Conservation (phyloP, 2,797 vertebrate genomes). For the Orientallactaga sibirica region DNA sequence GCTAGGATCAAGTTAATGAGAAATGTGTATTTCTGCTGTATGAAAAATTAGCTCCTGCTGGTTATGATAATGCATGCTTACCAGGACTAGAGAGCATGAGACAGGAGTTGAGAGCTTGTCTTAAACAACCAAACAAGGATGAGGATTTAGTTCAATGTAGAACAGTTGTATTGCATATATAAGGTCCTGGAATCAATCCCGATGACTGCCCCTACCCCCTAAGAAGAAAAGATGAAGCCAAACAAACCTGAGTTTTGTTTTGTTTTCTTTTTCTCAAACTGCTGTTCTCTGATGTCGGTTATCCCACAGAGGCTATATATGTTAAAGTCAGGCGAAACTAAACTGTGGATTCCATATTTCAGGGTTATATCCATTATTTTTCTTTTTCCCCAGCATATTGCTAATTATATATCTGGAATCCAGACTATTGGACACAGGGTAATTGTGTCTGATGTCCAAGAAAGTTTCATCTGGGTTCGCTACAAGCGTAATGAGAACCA, state of each 20-base stretch:
- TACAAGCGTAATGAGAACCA: constrained; percentile 99
- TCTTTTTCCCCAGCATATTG: constrained; percentile 92
- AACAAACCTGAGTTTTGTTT: neutral
- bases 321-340: neutral
- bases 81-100: neutral
- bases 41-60: neutral
- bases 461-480: constrained; percentile 99
- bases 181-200: neutral
- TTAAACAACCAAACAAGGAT: neutral
- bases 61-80: neutral
- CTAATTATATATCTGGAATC: constrained; percentile 97
- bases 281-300: neutral
- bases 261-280: neutral
- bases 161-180: neutral
- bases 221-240: neutral
- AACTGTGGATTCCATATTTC: constrained; percentile 12
- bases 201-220: no score
- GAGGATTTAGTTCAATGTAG: neutral
- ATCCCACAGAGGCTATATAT: neutral
- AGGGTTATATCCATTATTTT: neutral
- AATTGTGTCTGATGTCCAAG: constrained; percentile 96
- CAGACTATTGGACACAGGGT: constrained; percentile 97
- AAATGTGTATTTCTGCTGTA: neutral
- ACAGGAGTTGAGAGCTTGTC: neutral
- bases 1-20: neutral